phyloP scores from a whole-genome alignment of 2,888 invertebrate genomes.

The Pollenia amentaria region DNA sequence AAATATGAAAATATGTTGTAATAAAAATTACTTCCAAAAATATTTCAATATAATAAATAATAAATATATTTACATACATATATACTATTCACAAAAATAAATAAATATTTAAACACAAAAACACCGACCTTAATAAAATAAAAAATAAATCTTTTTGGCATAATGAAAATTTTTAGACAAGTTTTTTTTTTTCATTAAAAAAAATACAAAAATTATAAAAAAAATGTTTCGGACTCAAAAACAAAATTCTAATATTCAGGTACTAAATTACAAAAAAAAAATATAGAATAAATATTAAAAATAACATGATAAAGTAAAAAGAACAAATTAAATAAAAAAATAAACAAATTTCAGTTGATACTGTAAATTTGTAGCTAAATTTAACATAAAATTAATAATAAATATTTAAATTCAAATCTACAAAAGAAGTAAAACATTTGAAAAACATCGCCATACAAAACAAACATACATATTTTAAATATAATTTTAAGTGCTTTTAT shows the following conservation, averaged over 20 bases:
- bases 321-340: constrained; percentile 14
- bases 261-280: constrained; percentile 78
- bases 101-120: constrained; percentile 40
- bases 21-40: constrained; percentile 45
- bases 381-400: constrained; percentile 14
- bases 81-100: neutral
- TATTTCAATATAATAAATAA: constrained; percentile 23
- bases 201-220: constrained; percentile 72
- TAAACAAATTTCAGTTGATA: constrained; percentile 24
- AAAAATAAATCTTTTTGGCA: constrained; percentile 60
- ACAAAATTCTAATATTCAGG: constrained; percentile 85
- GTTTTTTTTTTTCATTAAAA: constrained; percentile 57
- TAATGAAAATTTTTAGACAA: constrained; percentile 39
- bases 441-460: constrained; percentile 61
- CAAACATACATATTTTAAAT: constrained; percentile 68
- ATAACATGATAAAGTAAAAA: constrained; percentile 30
- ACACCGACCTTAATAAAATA: constrained; percentile 47
- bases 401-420: constrained; percentile 69
- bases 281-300: constrained; percentile 34
- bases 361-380: constrained; percentile 58
- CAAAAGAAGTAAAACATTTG: constrained; percentile 70
- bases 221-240: constrained; percentile 84
- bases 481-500: constrained; percentile 74
- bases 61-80: constrained; percentile 12
- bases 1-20: constrained; percentile 65